A percentile compares a stretch with the other conserved stretches of the same genome.
phyloP scores from a whole-genome alignment of 2,888 invertebrate genomes.

The Keiferia lycopersicella region DNA sequence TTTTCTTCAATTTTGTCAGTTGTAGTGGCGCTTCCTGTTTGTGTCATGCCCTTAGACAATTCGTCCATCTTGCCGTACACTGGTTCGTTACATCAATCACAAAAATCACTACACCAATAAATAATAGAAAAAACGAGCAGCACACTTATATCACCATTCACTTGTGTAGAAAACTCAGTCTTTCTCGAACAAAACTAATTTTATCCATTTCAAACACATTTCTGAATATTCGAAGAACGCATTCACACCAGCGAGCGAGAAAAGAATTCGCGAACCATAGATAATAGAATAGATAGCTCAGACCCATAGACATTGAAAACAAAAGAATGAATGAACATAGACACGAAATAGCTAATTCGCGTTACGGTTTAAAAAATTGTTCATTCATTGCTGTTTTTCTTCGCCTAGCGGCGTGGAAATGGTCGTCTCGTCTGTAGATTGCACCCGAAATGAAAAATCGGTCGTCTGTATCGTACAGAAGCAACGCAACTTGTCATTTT shows the following conservation, averaged over 20 bases:
- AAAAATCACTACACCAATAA: conserved; percentile 66
- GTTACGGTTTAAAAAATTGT: neutral
- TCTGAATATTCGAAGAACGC: conserved; percentile 26
- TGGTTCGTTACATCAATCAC: conserved; percentile 79
- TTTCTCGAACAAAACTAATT: conserved; percentile 59
- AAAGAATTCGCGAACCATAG: conserved; percentile 18
- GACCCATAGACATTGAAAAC: neutral
- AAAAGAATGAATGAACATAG: conserved; percentile 2
- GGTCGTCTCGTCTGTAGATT: too few relatives aligned
- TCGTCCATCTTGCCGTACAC: conserved; percentile 81
- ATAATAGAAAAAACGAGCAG: conserved; percentile 34
- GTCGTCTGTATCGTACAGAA: neutral
- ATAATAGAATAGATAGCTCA: neutral
- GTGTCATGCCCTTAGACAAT: conserved; percentile 81
- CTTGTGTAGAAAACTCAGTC: conserved; percentile 56
- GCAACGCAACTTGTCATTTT: neutral
- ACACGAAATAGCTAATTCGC: neutral
- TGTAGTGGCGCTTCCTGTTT: conserved; percentile 78
- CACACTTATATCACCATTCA: conserved; percentile 58
- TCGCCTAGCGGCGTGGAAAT: neutral
- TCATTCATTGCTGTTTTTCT: neutral
- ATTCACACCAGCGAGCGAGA: conserved; percentile 22
- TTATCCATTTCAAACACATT: conserved; percentile 71
- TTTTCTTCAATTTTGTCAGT: conserved; percentile 76
- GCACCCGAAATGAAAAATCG: too few relatives aligned